These are phyloP conservation scores for Drosophila setosimentum DNA, from an alignment of 2,888 invertebrate species.

Conservation along the genomic window DNA sequence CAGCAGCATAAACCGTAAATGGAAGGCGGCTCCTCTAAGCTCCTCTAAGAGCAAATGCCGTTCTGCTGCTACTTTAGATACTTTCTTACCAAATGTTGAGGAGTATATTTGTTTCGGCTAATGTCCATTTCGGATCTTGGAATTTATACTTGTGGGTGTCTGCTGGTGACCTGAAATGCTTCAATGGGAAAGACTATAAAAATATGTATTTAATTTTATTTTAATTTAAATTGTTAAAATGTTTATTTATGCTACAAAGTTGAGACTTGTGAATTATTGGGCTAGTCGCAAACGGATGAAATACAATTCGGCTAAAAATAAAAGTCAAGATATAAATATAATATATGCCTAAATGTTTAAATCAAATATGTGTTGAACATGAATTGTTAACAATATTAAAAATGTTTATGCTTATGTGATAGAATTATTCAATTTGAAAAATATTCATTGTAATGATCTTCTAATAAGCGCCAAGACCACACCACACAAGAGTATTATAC, in stretches of 20 bases:
- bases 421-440: not conserved
- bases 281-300: not conserved
- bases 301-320: not conserved
- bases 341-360: too few relatives aligned
- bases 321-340: not conserved
- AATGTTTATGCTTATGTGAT: too few relatives aligned
- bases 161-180: not conserved
- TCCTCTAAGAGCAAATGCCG: conserved; percentile 36
- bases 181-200: too few relatives aligned
- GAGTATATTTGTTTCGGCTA: not conserved
- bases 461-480: not conserved
- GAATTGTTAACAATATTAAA: not conserved
- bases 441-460: not conserved
- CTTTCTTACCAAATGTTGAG: not conserved
- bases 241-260: not conserved
- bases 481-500: not conserved
- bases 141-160: not conserved
- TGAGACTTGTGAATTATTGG: not conserved
- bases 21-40: conserved; percentile 48
- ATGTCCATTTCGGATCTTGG: not conserved
- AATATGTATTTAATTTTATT: too few relatives aligned
- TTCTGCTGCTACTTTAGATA: not conserved
- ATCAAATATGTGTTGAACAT: not conserved
- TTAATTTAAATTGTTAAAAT: not conserved
- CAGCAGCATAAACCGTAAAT: conserved; percentile 63